Conservation (phyloP, 2,797 vertebrate species). For the Diplodus puntazzo region DNA sequence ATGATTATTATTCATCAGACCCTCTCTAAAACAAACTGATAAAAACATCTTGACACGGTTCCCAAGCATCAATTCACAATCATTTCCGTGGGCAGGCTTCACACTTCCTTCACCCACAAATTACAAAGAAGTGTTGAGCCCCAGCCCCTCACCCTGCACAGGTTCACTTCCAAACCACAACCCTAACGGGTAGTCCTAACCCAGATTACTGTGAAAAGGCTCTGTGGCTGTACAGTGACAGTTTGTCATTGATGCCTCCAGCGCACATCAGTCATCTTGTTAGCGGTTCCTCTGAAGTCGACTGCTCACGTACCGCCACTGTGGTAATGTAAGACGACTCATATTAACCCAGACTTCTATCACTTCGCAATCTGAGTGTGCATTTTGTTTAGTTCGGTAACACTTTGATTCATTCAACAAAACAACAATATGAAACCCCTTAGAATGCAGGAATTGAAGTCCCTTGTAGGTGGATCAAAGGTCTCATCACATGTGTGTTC, state of each 20-base stretch:
- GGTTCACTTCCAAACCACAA: constrained; percentile 81
- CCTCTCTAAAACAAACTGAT: not conserved
- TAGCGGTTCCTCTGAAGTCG: constrained; percentile 76
- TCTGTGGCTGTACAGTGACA: constrained; percentile 78
- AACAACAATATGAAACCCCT: constrained; percentile 71
- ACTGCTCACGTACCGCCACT: constrained; percentile 56
- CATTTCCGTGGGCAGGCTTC: constrained; percentile 47
- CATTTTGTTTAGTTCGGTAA: constrained; percentile 59
- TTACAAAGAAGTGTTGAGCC: constrained; percentile 78
- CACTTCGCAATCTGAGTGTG: constrained; percentile 53
- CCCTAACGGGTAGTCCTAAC: constrained; percentile 75
- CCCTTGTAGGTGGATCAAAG: constrained; percentile 53
- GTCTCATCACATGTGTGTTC: not conserved
- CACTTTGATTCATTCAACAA: constrained; percentile 84
- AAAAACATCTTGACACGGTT: constrained; percentile 50
- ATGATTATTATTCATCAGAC: constrained; percentile 11
- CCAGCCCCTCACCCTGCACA: constrained; percentile 41
- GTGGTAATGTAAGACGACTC: constrained; percentile 70
- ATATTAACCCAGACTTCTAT: constrained; percentile 67
- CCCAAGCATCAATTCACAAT: constrained; percentile 55
- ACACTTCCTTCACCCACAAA: constrained; percentile 77
- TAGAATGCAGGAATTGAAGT: constrained; percentile 37
- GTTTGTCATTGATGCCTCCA: constrained; percentile 79
- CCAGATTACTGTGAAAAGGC: constrained; percentile 76
- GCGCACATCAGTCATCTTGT: constrained; percentile 74